These are phyloP conservation scores for Stratiolaelaps scimitus DNA, from an alignment of 1,140 invertebrate genomes.

Conservation along the genomic window DNA sequence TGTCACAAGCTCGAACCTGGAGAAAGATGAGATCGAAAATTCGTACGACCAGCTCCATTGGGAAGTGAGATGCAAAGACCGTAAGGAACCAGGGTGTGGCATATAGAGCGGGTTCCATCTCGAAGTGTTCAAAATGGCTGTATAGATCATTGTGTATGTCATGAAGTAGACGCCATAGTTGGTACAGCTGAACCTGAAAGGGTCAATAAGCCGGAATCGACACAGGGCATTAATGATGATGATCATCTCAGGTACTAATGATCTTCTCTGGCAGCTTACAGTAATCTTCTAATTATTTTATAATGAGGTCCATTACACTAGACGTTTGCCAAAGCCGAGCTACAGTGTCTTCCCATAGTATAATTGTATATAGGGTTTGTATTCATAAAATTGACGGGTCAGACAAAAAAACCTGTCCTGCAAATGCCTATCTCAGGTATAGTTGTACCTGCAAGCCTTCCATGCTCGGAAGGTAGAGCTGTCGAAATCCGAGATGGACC, in stretches of 20 bases:
- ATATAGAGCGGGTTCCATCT: conserved; percentile 81
- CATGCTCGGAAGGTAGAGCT: conserved; percentile 85
- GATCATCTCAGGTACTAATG: too few relatives aligned
- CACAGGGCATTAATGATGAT: too few relatives aligned
- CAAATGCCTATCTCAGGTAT: conserved; percentile 49
- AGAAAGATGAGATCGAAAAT: conserved; percentile 34
- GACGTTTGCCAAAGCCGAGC: too few relatives aligned
- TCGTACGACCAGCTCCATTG: conserved; percentile 82
- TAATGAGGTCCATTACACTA: too few relatives aligned
- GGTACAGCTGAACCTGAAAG: conserved; percentile 66
- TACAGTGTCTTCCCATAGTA: too few relatives aligned
- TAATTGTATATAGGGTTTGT: too few relatives aligned
- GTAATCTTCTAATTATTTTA: too few relatives aligned
- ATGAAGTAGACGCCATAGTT: conserved; percentile 76
- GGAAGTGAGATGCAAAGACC: conserved; percentile 87
- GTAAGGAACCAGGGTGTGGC: conserved; percentile 92
- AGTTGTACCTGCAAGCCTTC: conserved; percentile 70
- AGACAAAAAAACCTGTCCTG: not conserved
- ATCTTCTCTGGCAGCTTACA: too few relatives aligned
- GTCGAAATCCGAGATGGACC: conserved; percentile 69
- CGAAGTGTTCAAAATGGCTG: conserved; percentile 70
- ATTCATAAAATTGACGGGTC: too few relatives aligned
- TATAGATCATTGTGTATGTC: conserved; percentile 74
- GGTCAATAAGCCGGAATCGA: not conserved
- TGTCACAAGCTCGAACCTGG: conserved; percentile 17